Percentiles rank a stretch among this genome's conserved stretches.
phyloP scores from a whole-genome alignment of 2,797 vertebrate genomes.

The Malacoctenus gilli region DNA sequence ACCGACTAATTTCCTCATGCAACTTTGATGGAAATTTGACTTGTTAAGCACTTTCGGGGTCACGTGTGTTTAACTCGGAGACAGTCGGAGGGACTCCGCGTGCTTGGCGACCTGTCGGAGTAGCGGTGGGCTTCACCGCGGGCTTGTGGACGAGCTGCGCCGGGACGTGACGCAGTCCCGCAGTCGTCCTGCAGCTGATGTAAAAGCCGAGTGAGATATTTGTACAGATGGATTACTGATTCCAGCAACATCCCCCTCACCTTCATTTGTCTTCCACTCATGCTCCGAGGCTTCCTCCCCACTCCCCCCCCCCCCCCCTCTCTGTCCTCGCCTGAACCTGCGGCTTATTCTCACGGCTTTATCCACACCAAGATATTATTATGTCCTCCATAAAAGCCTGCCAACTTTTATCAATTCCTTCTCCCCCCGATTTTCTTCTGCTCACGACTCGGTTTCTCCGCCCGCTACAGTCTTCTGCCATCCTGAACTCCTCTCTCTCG shows the following conservation, averaged over 20 bases:
- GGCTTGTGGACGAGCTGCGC: too few relatives aligned
- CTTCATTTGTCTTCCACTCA: conserved; percentile 2
- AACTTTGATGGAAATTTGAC: too few relatives aligned
- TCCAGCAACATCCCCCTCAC: conserved; percentile 13
- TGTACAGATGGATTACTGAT: background rate
- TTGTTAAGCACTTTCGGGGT: conserved; percentile 24
- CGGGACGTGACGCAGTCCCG: too few relatives aligned
- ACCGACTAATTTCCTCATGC: background rate
- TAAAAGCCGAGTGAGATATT: background rate
- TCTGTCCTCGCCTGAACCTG: conserved; percentile 19
- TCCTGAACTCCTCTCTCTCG: conserved; percentile 4
- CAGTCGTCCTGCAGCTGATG: too few relatives aligned
- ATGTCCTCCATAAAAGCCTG: background rate
- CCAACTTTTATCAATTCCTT: conserved; percentile 1
- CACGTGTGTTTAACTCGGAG: conserved; percentile 2
- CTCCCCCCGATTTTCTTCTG: background rate
- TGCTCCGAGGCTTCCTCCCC: background rate
- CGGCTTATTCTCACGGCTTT: conserved; percentile 7
- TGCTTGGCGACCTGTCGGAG: too few relatives aligned
- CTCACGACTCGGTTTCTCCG: background rate
- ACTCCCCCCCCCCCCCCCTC: too few relatives aligned
- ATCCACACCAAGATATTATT: conserved; percentile 1
- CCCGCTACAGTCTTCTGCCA: too few relatives aligned
- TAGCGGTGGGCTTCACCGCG: too few relatives aligned
- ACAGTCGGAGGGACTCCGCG: too few relatives aligned